phyloP scores from a whole-genome alignment of 1,140 invertebrate species.

The Caenorhabditis tropicalis region DNA sequence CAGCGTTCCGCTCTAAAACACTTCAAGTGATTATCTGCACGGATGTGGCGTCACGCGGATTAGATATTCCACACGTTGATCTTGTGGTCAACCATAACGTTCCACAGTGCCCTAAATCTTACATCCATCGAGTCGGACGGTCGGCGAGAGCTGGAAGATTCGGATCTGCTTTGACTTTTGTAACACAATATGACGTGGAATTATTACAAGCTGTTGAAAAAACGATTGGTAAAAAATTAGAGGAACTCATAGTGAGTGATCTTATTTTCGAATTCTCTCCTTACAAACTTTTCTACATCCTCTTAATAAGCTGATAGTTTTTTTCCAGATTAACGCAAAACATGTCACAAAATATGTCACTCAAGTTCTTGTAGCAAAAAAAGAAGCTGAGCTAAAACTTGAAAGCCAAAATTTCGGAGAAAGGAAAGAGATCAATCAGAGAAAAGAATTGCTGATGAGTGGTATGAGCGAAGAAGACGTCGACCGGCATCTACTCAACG shows the following conservation, averaged over 20 bases:
- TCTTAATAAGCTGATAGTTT: too few relatives aligned
- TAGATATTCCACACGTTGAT: constrained; percentile 72
- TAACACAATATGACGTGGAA: constrained; percentile 89
- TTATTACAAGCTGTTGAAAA: constrained; percentile 85
- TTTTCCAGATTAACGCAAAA: constrained; percentile 53
- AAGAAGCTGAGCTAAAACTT: constrained; percentile 88
- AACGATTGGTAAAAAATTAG: constrained; percentile 82
- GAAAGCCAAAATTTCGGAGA: constrained; percentile 91
- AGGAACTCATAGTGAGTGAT: constrained; percentile 69
- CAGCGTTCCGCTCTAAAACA: constrained; percentile 62
- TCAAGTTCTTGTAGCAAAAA: constrained; percentile 86
- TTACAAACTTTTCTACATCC: too few relatives aligned
- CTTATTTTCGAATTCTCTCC: constrained; percentile 13
- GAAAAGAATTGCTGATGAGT: constrained; percentile 85
- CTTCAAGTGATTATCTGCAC: constrained; percentile 66
- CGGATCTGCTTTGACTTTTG: constrained; percentile 82
- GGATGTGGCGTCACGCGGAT: constrained; percentile 68
- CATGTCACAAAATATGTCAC: constrained; percentile 86
- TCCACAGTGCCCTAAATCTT: constrained; percentile 66
- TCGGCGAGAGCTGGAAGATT: constrained; percentile 68
- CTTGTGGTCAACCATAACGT: constrained; percentile 70
- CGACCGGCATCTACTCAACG: constrained; percentile 72
- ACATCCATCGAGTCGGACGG: constrained; percentile 67
- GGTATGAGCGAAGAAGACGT: constrained; percentile 83
- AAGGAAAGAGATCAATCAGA: constrained; percentile 84